phyloP scores from a whole-genome alignment of 2,888 invertebrate genomes.

The Mycalesis mineus region DNA sequence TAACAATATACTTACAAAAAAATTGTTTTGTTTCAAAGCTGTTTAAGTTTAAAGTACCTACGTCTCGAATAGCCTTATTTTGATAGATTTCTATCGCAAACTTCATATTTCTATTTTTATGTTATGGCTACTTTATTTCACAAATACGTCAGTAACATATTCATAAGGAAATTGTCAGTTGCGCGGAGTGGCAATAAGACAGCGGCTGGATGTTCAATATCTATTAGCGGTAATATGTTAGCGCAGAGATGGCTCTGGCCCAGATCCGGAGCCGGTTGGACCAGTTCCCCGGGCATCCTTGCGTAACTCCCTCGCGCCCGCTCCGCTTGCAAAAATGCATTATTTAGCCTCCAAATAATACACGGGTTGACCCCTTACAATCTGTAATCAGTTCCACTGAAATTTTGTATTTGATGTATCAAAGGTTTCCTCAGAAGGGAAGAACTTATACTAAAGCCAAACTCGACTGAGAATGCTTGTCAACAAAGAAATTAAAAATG shows the following conservation, averaged over 20 bases:
- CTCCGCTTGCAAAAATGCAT: slow-evolving; percentile 70
- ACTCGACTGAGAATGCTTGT: too few relatives aligned
- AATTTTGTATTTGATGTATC: too few relatives aligned
- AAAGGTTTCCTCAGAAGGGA: too few relatives aligned
- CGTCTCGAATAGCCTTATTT: too few relatives aligned
- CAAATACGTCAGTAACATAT: slow-evolving; percentile 5
- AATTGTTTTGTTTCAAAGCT: too few relatives aligned
- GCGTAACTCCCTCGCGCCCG: slow-evolving; percentile 58
- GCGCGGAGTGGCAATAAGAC: slow-evolving; percentile 36
- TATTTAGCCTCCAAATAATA: slow-evolving; percentile 63
- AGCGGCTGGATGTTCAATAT: slow-evolving; percentile 58
- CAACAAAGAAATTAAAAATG: too few relatives aligned
- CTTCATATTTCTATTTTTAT: too few relatives aligned
- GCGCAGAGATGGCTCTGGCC: slow-evolving; percentile 72
- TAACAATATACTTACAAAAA: too few relatives aligned
- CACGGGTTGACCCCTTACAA: slow-evolving; percentile 56
- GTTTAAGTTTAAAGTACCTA: too few relatives aligned
- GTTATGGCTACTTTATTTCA: too few relatives aligned
- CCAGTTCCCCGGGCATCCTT: slow-evolving; percentile 71
- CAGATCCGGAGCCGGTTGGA: slow-evolving; percentile 70
- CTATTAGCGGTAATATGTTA: slow-evolving; percentile 72
- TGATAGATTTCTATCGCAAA: too few relatives aligned
- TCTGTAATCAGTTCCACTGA: slow-evolving; percentile 39
- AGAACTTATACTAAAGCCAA: too few relatives aligned
- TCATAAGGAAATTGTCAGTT: slow-evolving; percentile 40